Base-by-base conservation (phyloP, 2,113 vertebrate species). In the Prunella himalayana region DNA sequence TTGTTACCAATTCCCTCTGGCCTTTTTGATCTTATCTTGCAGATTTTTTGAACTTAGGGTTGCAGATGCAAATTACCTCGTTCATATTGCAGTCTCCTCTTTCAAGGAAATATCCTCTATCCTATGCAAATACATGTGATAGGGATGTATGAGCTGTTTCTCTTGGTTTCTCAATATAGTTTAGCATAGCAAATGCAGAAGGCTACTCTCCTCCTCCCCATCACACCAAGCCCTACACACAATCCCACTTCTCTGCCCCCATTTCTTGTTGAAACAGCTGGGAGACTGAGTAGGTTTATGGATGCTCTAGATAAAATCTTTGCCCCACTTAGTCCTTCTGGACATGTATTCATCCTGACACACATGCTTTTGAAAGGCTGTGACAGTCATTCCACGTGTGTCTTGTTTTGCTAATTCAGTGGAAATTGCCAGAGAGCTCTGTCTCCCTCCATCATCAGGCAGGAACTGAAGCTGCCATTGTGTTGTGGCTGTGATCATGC, bases 391-490 rank as follows among this genome's bases (percentile, higher is more conserved):
- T 89, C 91, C 87, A 82, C 78, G 56, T 92, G 97, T 94, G 72
- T 94, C 92, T 96, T 95, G 93, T 97, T 98, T 97, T 97, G 95
- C 95, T 96, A 97, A 96, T 96, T 94, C 97, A 92, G 96, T 97
- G 88, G 97, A 97, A 97, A 97, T 95, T 92, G 82, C 97, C 86
- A 96, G 95, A 97, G 90, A 95, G 90, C 33, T 50, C 94, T 87
- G 83, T 90, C 93, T 95, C 82, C 63, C 68, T 97, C 95, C 83
- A 21, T 95, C 94, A 97, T 94, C 82, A 97, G 92, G 86, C 90
- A 85, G 94, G 84, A 93, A 71, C 86, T n/a, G 15, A 93, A 95
- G 92, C 90, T 92, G 95, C 94, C 75, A 69, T 89, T 80, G 86
- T 93, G 63, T 66, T 93, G 61, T 92, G 68, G 44, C 37, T 50